phyloP scores from a whole-genome alignment of 2,888 invertebrate genomes.

The Thymelicus sylvestris region DNA sequence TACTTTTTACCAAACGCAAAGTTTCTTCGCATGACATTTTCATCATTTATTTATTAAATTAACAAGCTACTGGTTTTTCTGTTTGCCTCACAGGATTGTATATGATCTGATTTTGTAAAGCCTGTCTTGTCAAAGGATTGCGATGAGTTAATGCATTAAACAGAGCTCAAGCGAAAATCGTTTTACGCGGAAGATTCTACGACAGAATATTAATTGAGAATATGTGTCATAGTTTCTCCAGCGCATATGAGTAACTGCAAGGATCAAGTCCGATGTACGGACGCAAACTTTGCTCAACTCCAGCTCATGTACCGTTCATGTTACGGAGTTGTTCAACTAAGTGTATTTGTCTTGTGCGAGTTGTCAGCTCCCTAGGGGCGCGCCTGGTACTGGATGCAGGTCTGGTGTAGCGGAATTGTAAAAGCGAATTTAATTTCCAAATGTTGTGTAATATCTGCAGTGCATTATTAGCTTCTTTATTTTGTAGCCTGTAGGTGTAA shows the following conservation, averaged over 20 bases:
- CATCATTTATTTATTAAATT: too few relatives aligned
- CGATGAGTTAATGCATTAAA: too few relatives aligned
- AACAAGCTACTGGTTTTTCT: too few relatives aligned
- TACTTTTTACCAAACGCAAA: too few relatives aligned
- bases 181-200: too few relatives aligned
- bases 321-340: not conserved
- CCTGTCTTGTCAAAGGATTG: too few relatives aligned
- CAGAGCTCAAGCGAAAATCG: too few relatives aligned
- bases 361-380: not conserved
- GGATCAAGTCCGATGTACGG: not conserved
- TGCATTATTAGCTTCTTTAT: not conserved
- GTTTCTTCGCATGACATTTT: too few relatives aligned
- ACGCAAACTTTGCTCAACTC: constrained; percentile 1
- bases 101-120: too few relatives aligned
- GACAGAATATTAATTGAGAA: not conserved
- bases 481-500: too few relatives aligned
- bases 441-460: not conserved
- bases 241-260: not conserved
- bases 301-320: not conserved
- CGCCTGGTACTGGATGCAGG: not conserved
- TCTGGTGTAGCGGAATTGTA: not conserved
- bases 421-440: not conserved
- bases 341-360: constrained; percentile 1
- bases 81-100: too few relatives aligned
- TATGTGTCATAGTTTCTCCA: not conserved